Conservation (phyloP, 2,113 vertebrate species). For the Prinia subflava region DNA sequence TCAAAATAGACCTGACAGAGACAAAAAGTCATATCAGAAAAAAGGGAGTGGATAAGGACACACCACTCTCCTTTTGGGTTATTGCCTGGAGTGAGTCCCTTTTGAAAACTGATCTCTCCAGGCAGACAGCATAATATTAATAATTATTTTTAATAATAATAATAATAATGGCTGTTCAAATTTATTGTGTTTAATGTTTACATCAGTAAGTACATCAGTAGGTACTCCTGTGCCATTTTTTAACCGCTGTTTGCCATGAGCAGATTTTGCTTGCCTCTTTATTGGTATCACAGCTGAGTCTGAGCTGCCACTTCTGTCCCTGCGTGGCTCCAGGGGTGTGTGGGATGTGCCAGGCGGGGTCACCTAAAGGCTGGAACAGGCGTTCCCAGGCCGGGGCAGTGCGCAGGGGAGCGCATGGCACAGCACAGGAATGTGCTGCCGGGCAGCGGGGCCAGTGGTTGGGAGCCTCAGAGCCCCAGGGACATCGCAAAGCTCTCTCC, state of each 20-base stretch:
- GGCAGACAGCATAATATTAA: not conserved
- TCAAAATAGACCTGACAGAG: not conserved
- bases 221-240: not conserved
- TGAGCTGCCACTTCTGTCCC: too few relatives aligned
- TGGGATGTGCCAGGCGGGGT: not conserved
- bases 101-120: not conserved
- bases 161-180: not conserved
- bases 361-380: not conserved
- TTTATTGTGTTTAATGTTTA: not conserved
- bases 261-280: not conserved
- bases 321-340: rapidly evolving
- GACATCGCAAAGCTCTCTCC: not conserved
- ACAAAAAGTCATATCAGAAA: not conserved
- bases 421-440: not conserved
- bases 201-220: not conserved
- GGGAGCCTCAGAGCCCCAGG: too few relatives aligned
- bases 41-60: not conserved
- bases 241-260: not conserved
- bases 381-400: not conserved
- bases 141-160: not conserved
- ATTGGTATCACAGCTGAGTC: not conserved
- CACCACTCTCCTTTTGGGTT: not conserved
- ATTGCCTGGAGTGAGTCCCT: not conserved
- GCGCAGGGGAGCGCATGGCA: rapidly evolving
- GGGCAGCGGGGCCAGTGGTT: rapidly evolving